Conservation (phyloP, 2,797 vertebrate genomes). For the Enteromius mattozi region DNA sequence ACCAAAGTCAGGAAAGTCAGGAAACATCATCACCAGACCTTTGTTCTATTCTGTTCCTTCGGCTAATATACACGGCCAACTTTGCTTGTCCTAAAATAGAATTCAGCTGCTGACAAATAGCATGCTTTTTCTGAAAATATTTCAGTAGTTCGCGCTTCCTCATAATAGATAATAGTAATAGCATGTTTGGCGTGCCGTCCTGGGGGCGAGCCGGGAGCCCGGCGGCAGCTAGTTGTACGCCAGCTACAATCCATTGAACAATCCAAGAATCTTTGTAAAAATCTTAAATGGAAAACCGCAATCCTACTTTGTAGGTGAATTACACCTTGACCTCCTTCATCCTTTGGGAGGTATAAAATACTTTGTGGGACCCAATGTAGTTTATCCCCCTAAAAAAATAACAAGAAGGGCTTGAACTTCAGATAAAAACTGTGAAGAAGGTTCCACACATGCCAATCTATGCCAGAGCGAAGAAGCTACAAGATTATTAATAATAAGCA, state of each 20-base stretch:
- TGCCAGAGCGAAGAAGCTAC: background rate
- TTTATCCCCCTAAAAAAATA: background rate
- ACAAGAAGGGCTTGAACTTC: background rate
- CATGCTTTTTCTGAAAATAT: background rate
- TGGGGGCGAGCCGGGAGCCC: too few relatives aligned
- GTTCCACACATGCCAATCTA: background rate
- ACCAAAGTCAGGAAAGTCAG: too few relatives aligned
- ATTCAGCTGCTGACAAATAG: background rate
- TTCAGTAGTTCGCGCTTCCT: too few relatives aligned
- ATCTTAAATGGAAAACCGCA: background rate
- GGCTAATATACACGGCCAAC: background rate
- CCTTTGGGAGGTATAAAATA: background rate
- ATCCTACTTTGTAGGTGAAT: too few relatives aligned
- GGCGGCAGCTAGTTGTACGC: background rate
- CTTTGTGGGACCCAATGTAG: background rate
- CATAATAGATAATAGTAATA: too few relatives aligned
- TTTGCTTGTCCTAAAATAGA: background rate
- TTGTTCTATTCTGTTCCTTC: background rate
- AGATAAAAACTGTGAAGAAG: background rate
- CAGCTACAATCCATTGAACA: background rate
- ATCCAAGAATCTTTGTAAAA: background rate
- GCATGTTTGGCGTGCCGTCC: too few relatives aligned
- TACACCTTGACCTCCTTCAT: background rate
- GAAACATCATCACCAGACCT: background rate
- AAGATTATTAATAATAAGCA: background rate